A percentile compares a stretch with the other conserved stretches of the same genome.
These are phyloP conservation scores for Arnoldichthys spilopterus DNA, from an alignment of 2,797 vertebrate species.

Conservation along the genomic window DNA sequence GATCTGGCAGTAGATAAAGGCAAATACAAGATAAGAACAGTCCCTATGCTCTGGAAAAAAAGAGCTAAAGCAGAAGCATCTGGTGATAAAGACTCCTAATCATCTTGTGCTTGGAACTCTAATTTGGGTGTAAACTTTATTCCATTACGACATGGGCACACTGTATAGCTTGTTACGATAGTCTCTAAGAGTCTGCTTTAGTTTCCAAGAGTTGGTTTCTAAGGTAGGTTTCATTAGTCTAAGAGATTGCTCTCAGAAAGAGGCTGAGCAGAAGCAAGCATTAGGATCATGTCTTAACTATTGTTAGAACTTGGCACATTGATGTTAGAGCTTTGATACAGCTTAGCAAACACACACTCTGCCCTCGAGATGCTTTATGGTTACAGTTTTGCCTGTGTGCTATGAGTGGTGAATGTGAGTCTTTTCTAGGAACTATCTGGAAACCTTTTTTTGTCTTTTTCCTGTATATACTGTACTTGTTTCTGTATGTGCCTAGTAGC, in stretches of 20 bases:
- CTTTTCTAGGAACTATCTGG: neutral
- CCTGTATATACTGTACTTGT: neutral
- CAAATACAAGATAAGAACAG: neutral
- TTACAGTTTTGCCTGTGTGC: too few relatives aligned
- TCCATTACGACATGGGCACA: neutral
- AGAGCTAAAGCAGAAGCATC: slow-evolving; percentile 2
- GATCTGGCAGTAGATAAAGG: neutral
- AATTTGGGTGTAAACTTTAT: neutral
- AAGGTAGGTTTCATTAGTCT: neutral
- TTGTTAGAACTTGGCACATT: neutral
- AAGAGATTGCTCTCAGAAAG: neutral
- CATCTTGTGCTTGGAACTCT: neutral
- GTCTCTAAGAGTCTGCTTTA: neutral
- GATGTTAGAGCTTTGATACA: neutral
- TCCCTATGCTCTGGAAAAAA: neutral
- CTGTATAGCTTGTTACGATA: neutral
- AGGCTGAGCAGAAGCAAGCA: neutral
- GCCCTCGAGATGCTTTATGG: too few relatives aligned
- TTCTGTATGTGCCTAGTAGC: neutral
- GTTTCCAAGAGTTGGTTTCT: neutral
- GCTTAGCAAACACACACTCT: neutral
- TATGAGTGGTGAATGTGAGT: too few relatives aligned
- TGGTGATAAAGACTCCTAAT: slow-evolving; percentile 5
- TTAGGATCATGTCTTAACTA: neutral
- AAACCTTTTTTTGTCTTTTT: neutral